Evolutionary conservation across 2,888 invertebrate genomes (phyloP).

Genomic region (Tridacna crocea): DNA sequence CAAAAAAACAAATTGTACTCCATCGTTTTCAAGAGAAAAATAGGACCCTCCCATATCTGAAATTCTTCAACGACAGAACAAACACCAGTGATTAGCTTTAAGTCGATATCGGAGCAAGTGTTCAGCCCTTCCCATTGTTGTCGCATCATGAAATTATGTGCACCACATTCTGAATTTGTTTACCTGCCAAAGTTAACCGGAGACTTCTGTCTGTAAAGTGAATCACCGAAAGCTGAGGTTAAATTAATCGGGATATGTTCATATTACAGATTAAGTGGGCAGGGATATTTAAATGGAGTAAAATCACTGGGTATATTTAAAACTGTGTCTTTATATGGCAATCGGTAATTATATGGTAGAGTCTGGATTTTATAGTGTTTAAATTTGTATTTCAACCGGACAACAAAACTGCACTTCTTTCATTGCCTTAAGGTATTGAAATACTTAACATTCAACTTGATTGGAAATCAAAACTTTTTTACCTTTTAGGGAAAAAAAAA

Average conservation of each 20-base stretch:
- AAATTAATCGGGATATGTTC: conserved; percentile 12
- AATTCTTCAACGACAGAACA: conserved; percentile 45
- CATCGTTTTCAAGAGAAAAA: conserved; percentile 41
- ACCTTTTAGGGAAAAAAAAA: too few species aligned
- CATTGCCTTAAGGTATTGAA: background rate
- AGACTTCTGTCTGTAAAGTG: conserved; percentile 7
- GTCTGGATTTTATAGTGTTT: conserved; percentile 14
- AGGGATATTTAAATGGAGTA: conserved; percentile 18
- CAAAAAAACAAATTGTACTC: too few species aligned
- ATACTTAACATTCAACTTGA: background rate
- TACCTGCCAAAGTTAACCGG: conserved; percentile 40
- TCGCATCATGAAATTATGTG: conserved; percentile 50
- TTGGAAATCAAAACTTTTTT: background rate
- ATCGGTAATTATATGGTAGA: conserved; percentile 18
- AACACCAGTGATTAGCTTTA: conserved; percentile 48
- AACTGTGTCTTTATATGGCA: conserved; percentile 7
- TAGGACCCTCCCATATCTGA: conserved; percentile 50
- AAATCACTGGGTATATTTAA: conserved; percentile 27
- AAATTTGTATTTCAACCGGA: conserved; percentile 14
- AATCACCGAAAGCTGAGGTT: conserved; percentile 9
- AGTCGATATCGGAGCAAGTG: conserved; percentile 48
- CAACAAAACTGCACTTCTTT: conserved; percentile 16
- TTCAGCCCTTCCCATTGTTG: conserved; percentile 51
- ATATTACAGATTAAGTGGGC: conserved; percentile 11
- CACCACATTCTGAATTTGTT: conserved; percentile 42